Evolutionary conservation across 2,888 invertebrate species (phyloP).

Genomic region (Eulithis prunata): DNA sequence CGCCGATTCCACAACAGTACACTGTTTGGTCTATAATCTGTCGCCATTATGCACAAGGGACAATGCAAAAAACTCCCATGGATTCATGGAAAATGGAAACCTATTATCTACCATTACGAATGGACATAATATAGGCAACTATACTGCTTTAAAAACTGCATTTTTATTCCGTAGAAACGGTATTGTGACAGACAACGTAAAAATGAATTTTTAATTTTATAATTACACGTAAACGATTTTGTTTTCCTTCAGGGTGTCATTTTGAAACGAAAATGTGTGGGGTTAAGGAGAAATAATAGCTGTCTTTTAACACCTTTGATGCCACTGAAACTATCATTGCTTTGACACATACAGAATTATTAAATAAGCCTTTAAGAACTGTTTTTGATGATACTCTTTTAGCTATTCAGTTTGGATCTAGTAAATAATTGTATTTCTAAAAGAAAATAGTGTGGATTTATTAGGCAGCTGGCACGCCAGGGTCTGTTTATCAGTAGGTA

Average conservation of each 20-base stretch:
- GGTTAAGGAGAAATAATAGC: slow-evolving; percentile 29
- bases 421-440: background rate
- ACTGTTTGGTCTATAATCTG: slow-evolving; percentile 55
- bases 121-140: slow-evolving; percentile 42
- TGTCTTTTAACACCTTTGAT: slow-evolving; percentile 30
- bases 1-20: slow-evolving; percentile 68
- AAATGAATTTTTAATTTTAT: slow-evolving; percentile 48
- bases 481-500: too few species aligned
- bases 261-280: slow-evolving; percentile 34
- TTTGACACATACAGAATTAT: slow-evolving; percentile 20
- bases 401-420: background rate
- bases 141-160: slow-evolving; percentile 47
- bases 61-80: slow-evolving; percentile 73
- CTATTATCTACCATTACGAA: slow-evolving; percentile 64
- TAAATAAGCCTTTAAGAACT: background rate
- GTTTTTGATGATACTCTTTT: slow-evolving; percentile 1
- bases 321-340: slow-evolving; percentile 20
- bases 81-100: slow-evolving; percentile 71
- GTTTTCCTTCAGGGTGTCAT: slow-evolving; percentile 38
- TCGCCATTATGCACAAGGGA: slow-evolving; percentile 71
- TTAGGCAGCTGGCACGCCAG: too few species aligned
- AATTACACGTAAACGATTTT: slow-evolving; percentile 39
- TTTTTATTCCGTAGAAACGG: slow-evolving; percentile 48
- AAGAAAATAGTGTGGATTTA: too few species aligned
- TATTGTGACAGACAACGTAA: slow-evolving; percentile 44